Base-by-base conservation (phyloP, 1,140 invertebrate species). In the Macrobrachium rosenbergii region DNA sequence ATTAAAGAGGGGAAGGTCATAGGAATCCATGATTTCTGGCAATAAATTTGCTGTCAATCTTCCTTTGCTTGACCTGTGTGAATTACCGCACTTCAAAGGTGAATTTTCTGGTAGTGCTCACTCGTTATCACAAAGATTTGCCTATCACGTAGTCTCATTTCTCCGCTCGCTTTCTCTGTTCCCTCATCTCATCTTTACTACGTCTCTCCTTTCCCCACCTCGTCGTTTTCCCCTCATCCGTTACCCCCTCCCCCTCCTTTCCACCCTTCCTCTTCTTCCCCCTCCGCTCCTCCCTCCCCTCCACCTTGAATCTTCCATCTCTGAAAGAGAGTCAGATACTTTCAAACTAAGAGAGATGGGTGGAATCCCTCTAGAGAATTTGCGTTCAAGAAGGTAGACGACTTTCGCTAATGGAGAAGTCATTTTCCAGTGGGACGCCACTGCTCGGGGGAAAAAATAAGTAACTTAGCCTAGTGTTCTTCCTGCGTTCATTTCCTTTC, bases 351-450 rank as follows among this genome's bases (percentile, higher is more conserved):
- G 63, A 69, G 63, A 69, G 76, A 79, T 87, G 76, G 45, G 52
- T 73, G 28, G 43, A 21, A 58, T 79, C 64, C 23, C 84, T 78
- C 84, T 21, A 23, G 76, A 69, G 76, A 67, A 67, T 85, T 69
- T 85, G 76, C 62, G 76, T 78, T 45, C 60, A 85, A 85, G 63
- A 85, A 79, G 75, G 76, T 23, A 69, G 76, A 85, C 75, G 83
- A 79, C 75, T 85, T 79, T 79, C 58, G 83, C 82, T 83, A 83
- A 83, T 83, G 82, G 82, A 83, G 82, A 83, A 83, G 82, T 83
- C 82, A 83, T 83, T 83, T 83, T 83, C 82, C 82, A 77, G 82
- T 63, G 82, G 82, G 82, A 83, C 82, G 14, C 28, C 28, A 37
- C 60, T 75, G 21, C 60, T 63, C 45, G 19, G 23, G 73, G 64